These are phyloP conservation scores for Zoanthus sansibaricus DNA, from an alignment of 92 coral and sea anemone genomes.

Conservation along the genomic window DNA sequence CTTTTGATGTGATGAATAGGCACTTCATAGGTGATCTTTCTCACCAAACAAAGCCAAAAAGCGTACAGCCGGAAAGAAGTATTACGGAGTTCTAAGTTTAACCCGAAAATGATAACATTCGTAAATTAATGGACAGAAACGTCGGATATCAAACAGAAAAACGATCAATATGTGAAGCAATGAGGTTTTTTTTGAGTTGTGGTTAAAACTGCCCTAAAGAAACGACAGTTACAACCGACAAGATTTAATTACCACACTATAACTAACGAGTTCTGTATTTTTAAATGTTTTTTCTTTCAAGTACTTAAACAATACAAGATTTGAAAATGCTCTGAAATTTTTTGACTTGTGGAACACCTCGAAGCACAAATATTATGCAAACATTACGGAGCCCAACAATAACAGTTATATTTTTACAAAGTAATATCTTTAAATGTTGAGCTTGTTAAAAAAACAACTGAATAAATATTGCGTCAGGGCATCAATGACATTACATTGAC, in stretches of 20 bases:
- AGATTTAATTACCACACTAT: neutral
- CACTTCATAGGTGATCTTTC: neutral
- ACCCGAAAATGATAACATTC: neutral
- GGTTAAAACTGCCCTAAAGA: neutral
- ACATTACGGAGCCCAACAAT: too few relatives aligned
- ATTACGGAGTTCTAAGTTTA: neutral
- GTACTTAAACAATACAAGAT: too few relatives aligned
- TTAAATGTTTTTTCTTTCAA: too few relatives aligned
- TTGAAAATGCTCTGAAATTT: too few relatives aligned
- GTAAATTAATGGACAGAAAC: neutral
- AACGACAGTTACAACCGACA: neutral
- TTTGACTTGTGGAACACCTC: too few relatives aligned
- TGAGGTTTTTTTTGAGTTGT: neutral
- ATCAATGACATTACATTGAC: too few relatives aligned
- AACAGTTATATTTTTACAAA: too few relatives aligned
- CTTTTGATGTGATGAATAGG: neutral
- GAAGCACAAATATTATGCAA: too few relatives aligned
- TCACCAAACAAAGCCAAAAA: neutral
- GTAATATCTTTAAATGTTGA: neutral
- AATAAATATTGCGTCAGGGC: neutral
- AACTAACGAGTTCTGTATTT: neutral
- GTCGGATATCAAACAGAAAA: neutral
- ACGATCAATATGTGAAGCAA: too few relatives aligned
- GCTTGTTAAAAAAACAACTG: neutral
- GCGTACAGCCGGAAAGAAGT: slow-evolving; percentile 22